Base-by-base conservation (phyloP, 1,140 invertebrate genomes). In the Heliconius melpomene region DNA sequence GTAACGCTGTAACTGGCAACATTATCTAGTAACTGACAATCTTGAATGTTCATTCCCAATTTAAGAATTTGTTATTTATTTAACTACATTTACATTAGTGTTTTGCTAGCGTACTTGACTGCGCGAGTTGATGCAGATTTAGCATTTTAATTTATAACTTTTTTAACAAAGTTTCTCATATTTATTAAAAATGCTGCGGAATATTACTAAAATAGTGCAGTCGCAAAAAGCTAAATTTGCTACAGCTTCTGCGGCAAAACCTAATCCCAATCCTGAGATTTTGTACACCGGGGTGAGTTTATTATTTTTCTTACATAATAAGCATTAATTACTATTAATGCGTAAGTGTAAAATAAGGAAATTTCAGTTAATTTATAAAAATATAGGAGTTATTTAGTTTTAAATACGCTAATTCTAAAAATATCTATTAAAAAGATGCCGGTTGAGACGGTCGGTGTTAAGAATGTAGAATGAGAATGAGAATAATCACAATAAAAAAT, bases 271-370 rank as follows among this genome's bases (percentile, higher is more conserved):
- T 70, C 96, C 96, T 7, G 95, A 96, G 83, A 94, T 97, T 80
- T 89, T 96, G 36, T 97, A 96, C 84, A 95, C 95, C 13, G 96
- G 96, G 74, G 96, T 96, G 95, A 96, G 95, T 95, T 82, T 66
- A 29, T 23, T 60, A 23, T 66, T 29, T 66, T 66, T 26, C 11
- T 26, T 66, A 29, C 11, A 29, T 5, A 29, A 29, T 6, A 13
- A 60, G n/a, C 9, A 16, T 46, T 60, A 60, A 16, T 46, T 60
- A 60, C n/a, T 11, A 23, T 60, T n/a, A 60, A 11, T 23, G 54
- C 54, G 2, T 36, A 11, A 60, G n/a, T n/a, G n/a, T 66, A 29
- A 29, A 66, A 2, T 29, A 66, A 26, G 13, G 8, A 26, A 5
- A 60, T 60, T 26, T 26, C 3, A 26, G 20, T 57, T n/a, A 60